Percentiles rank a stretch among this genome's conserved stretches.
phyloP scores from a whole-genome alignment of 2,797 vertebrate genomes.

The Merluccius polli region DNA sequence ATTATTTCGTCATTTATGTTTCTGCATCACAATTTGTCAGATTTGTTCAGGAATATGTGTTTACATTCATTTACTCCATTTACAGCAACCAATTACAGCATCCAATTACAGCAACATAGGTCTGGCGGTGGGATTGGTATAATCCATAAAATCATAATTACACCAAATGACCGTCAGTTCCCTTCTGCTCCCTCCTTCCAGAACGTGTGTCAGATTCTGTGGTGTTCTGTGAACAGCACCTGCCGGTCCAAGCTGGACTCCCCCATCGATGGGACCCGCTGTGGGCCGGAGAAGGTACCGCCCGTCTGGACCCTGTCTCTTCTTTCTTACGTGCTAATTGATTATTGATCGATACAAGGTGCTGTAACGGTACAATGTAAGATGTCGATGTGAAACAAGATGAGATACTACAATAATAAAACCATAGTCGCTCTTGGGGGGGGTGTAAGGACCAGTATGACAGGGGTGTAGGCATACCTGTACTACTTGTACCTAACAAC shows the following conservation, averaged over 20 bases:
- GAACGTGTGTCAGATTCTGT: conserved; percentile 95
- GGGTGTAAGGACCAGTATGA: too few relatives aligned
- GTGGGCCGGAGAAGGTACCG: conserved; percentile 89
- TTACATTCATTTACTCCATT: not conserved
- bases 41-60: not conserved
- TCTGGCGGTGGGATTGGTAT: not conserved
- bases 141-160: not conserved
- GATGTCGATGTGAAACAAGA: not conserved
- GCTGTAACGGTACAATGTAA: not conserved
- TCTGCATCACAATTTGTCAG: too few relatives aligned
- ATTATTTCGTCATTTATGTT: too few relatives aligned
- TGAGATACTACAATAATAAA: too few relatives aligned
- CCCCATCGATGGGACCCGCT: conserved; percentile 89
- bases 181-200: conserved; percentile 46
- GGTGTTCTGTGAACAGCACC: conserved; percentile 89
- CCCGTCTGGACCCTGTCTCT: not conserved
- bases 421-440: too few relatives aligned
- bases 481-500: too few relatives aligned
- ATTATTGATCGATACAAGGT: not conserved
- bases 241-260: conserved; percentile 96
- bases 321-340: not conserved
- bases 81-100: too few relatives aligned
- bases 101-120: not conserved
- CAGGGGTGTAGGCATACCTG: not conserved
- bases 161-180: not conserved